These are phyloP conservation scores for Halictus rubicundus DNA, from an alignment of 1,140 invertebrate genomes.

Conservation along the genomic window DNA sequence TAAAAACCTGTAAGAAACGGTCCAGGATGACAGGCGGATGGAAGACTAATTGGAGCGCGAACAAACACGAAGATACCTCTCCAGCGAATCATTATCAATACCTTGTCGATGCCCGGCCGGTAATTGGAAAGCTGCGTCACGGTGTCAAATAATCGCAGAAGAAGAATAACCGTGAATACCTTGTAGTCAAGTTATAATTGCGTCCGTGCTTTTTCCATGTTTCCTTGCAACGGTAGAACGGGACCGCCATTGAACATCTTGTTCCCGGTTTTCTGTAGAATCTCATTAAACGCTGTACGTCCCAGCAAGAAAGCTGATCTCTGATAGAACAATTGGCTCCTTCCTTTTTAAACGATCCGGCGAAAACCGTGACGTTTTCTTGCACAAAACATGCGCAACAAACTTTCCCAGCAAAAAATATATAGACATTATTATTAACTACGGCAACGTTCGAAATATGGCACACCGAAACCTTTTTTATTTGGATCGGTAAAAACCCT, in stretches of 20 bases:
- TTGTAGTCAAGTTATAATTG: not conserved
- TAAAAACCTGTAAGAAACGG: not conserved
- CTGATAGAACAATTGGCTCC: not conserved
- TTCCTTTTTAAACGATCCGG: not conserved
- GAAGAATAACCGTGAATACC: not conserved
- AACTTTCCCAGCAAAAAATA: no score
- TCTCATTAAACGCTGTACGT: not conserved
- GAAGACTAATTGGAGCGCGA: constrained; percentile 2
- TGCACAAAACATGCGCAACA: no score
- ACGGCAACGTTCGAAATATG: no score
- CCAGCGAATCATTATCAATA: not conserved
- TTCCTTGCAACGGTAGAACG: not conserved
- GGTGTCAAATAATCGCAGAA: not conserved
- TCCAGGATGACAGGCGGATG: not conserved
- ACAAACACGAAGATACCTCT: constrained; percentile 3
- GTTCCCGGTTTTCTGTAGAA: not conserved
- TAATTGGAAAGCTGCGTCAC: not conserved
- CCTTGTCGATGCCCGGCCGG: not conserved
- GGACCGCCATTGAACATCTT: not conserved
- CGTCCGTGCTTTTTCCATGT: not conserved
- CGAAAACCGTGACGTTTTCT: no score
- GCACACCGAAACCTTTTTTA: no score
- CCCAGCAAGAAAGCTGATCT: not conserved
- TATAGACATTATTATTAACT: no score
- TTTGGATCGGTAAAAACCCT: no score